phyloP scores from a whole-genome alignment of 2,797 vertebrate species.

The Sebastes baramenuke region DNA sequence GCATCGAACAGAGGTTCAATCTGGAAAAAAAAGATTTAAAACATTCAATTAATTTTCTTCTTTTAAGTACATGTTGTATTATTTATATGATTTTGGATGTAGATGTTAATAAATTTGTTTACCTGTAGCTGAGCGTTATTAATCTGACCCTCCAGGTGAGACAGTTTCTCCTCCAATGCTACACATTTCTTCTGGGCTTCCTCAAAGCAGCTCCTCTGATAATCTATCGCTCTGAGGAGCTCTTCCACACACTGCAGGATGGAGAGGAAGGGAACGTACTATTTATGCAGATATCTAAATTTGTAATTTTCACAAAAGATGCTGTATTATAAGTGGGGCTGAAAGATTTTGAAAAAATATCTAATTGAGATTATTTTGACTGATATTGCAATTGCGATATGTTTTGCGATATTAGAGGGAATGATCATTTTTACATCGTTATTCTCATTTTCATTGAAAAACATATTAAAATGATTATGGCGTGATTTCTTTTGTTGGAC shows the following conservation, averaged over 20 bases:
- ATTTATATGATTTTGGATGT: neutral
- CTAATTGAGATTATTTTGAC: too few relatives aligned
- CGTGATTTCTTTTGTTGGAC: too few relatives aligned
- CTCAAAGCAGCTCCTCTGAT: slow-evolving; percentile 37
- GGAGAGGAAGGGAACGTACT: neutral
- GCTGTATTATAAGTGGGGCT: neutral
- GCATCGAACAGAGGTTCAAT: slow-evolving; percentile 67
- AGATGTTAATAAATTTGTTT: neutral
- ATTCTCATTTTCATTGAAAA: too few relatives aligned
- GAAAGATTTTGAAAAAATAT: too few relatives aligned
- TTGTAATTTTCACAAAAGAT: neutral
- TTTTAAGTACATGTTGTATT: neutral
- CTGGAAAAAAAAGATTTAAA: slow-evolving; percentile 38
- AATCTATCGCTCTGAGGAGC: slow-evolving; percentile 19
- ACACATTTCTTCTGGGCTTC: slow-evolving; percentile 57
- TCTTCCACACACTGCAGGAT: slow-evolving; percentile 54
- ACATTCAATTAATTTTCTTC: neutral
- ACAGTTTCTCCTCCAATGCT: slow-evolving; percentile 60
- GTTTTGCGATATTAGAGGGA: too few relatives aligned
- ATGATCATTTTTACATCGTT: too few relatives aligned
- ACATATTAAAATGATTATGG: too few relatives aligned
- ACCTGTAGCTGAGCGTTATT: slow-evolving; percentile 55
- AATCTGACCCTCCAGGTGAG: slow-evolving; percentile 64
- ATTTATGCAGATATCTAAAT: neutral
- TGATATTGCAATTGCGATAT: too few relatives aligned